These are phyloP conservation scores for Callyntrura sp. DNA, from an alignment of 2,888 invertebrate genomes.

Conservation along the genomic window DNA sequence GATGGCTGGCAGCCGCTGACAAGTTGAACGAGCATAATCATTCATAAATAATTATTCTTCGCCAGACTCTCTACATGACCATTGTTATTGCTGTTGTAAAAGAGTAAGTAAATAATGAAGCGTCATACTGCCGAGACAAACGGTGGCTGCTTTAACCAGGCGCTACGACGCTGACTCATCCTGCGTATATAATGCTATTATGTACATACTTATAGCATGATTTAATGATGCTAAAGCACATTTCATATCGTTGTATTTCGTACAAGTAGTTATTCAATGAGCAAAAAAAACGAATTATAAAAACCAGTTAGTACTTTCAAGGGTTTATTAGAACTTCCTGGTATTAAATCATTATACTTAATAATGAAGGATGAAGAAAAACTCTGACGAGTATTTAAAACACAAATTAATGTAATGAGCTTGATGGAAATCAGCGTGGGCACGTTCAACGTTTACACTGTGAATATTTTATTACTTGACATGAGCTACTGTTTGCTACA, in stretches of 20 bases:
- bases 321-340: slow-evolving; percentile 3
- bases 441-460: too few relatives aligned
- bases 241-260: not conserved
- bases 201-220: not conserved
- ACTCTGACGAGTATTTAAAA: slow-evolving; percentile 16
- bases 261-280: not conserved
- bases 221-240: too few relatives aligned
- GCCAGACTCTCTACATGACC: slow-evolving; percentile 30
- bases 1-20: slow-evolving; percentile 70
- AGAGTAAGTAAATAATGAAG: slow-evolving; percentile 64
- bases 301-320: too few relatives aligned
- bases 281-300: not conserved
- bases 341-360: not conserved
- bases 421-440: not conserved
- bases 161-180: slow-evolving; percentile 24
- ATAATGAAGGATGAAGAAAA: slow-evolving; percentile 8
- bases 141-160: slow-evolving; percentile 8
- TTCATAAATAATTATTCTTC: slow-evolving; percentile 67
- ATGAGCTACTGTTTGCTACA: slow-evolving; percentile 20
- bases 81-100: slow-evolving; percentile 47
- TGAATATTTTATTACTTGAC: not conserved
- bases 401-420: slow-evolving; percentile 39
- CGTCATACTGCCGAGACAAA: slow-evolving; percentile 42
- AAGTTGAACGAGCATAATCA: slow-evolving; percentile 59
- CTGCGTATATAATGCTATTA: not conserved